Percentiles rank a stretch among this genome's conserved stretches.
Evolutionary conservation across 2,797 vertebrate species (phyloP).

Genomic region (Meda fulgida): DNA sequence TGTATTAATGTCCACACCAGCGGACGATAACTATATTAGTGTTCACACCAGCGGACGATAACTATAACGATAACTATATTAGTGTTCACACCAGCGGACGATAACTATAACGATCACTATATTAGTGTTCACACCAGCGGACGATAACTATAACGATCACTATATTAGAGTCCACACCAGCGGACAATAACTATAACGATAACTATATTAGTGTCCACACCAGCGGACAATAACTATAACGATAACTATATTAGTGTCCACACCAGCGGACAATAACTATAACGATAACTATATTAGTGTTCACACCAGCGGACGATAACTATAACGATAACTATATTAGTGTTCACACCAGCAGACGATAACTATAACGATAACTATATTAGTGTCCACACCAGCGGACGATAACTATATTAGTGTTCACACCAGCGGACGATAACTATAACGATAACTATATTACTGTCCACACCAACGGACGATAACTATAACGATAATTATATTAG

Average conservation of each 20-base stretch:
- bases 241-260: too few relatives aligned
- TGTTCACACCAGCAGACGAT: background rate
- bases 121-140: background rate
- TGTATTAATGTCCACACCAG: background rate
- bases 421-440: background rate
- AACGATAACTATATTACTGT: background rate
- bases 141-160: background rate
- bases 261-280: background rate
- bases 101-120: background rate
- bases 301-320: too few relatives aligned
- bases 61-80: background rate
- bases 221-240: too few relatives aligned
- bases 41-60: background rate
- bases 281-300: background rate
- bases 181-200: too few relatives aligned
- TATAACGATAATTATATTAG: background rate
- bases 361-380: background rate
- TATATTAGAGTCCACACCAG: too few relatives aligned
- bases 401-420: background rate
- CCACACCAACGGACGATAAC: background rate
- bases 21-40: background rate
- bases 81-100: background rate
- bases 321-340: background rate
- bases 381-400: background rate
- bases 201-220: background rate